These are phyloP conservation scores for Nothocercus nigrocapillus DNA, from an alignment of 2,113 vertebrate genomes.

Conservation along the genomic window DNA sequence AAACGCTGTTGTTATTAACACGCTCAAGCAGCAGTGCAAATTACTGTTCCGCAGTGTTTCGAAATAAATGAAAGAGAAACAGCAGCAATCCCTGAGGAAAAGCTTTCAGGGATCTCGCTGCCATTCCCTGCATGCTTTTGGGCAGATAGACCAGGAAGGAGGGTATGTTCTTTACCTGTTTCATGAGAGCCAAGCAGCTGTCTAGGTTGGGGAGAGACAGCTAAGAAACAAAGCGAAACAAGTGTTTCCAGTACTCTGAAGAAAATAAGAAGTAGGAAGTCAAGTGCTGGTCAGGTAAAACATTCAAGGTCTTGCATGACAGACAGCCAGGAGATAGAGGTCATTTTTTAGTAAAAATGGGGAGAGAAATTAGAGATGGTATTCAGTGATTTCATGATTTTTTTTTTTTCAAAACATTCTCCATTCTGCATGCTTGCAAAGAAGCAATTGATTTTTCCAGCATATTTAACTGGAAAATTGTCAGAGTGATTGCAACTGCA, in stretches of 20 bases:
- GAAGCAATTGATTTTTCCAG: neutral
- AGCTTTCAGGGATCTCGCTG: neutral
- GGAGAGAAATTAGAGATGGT: neutral
- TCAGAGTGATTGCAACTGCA: neutral
- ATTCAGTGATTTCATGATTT: neutral
- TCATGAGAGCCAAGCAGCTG: neutral
- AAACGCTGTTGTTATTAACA: neutral
- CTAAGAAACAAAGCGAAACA: neutral
- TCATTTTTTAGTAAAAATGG: neutral
- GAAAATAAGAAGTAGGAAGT: neutral
- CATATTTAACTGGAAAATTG: neutral
- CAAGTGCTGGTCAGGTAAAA: neutral
- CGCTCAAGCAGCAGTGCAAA: neutral
- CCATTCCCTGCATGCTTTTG: neutral
- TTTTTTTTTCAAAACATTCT: neutral
- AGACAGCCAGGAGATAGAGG: neutral
- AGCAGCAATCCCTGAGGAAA: neutral
- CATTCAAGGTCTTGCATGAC: neutral
- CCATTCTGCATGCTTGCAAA: neutral
- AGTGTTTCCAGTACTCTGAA: neutral
- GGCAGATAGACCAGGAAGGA: neutral
- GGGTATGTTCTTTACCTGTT: neutral
- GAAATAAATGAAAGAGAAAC: neutral
- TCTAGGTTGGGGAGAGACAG: neutral
- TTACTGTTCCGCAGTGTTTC: neutral